Conservation (phyloP, 2,888 invertebrate genomes). For the Cephus sareptanus region DNA sequence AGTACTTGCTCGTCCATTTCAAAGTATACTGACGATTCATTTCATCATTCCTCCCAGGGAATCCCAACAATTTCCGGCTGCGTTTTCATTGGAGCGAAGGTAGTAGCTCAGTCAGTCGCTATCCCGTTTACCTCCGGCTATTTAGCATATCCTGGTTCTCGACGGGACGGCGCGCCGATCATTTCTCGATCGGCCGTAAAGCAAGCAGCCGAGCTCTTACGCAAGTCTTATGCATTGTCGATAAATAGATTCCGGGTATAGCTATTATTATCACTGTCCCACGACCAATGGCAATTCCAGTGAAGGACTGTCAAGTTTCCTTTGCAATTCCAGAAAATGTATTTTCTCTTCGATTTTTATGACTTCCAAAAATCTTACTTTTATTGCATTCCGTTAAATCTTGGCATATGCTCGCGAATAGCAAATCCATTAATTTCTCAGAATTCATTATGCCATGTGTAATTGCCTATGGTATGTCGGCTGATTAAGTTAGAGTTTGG, state of each 20-base stretch:
- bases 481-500: background rate
- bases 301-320: background rate
- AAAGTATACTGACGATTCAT: background rate
- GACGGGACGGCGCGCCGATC: constrained; percentile 31
- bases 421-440: background rate
- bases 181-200: constrained; percentile 33
- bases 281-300: background rate
- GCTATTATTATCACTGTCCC: background rate
- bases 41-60: background rate
- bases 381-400: background rate
- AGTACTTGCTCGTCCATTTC: background rate
- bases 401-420: background rate
- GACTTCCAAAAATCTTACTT: background rate
- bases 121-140: background rate
- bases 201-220: constrained; percentile 27
- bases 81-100: background rate
- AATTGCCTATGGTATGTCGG: background rate
- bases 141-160: constrained; percentile 35
- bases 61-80: constrained; percentile 33
- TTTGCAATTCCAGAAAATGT: background rate
- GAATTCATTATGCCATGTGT: background rate
- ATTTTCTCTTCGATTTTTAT: background rate
- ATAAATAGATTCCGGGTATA: constrained; percentile 11
- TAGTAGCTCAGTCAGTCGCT: background rate
- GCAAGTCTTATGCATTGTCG: constrained; percentile 32